phyloP scores from a whole-genome alignment of 2,888 invertebrate species.

The Trimorus sp. region DNA sequence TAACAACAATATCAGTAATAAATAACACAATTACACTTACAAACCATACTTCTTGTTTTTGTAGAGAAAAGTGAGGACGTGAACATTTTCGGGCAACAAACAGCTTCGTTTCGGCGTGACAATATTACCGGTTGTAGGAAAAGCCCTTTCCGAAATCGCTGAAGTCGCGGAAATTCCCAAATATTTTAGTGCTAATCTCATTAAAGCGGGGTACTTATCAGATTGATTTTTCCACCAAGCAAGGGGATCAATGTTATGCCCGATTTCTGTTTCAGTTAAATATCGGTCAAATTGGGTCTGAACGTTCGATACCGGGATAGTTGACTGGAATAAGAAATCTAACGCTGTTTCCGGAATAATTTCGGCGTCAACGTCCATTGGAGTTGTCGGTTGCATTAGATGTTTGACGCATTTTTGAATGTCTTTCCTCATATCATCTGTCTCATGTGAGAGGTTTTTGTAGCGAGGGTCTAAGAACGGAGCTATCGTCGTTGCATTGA shows the following conservation, averaged over 20 bases:
- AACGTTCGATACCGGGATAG: too few relatives aligned
- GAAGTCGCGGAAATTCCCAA: slow-evolving; percentile 18
- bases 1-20: neutral
- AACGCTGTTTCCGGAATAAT: too few relatives aligned
- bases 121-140: slow-evolving; percentile 25
- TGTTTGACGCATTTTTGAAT: too few relatives aligned
- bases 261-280: slow-evolving; percentile 29
- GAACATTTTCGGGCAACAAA: slow-evolving; percentile 1
- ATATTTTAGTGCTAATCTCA: neutral
- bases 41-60: neutral
- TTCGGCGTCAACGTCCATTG: too few relatives aligned
- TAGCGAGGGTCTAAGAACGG: too few relatives aligned
- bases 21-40: neutral
- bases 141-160: slow-evolving; percentile 3
- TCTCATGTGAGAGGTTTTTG: too few relatives aligned
- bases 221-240: neutral
- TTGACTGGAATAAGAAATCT: too few relatives aligned
- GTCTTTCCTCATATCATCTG: too few relatives aligned
- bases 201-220: neutral
- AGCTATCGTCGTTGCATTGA: too few relatives aligned
- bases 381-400: too few relatives aligned
- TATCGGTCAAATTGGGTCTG: slow-evolving; percentile 14
- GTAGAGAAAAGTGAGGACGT: neutral
- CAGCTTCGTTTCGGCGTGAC: slow-evolving; percentile 20
- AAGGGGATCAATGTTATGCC: neutral